phyloP scores from a whole-genome alignment of 2,797 vertebrate genomes.

The Lerista edwardsae region DNA sequence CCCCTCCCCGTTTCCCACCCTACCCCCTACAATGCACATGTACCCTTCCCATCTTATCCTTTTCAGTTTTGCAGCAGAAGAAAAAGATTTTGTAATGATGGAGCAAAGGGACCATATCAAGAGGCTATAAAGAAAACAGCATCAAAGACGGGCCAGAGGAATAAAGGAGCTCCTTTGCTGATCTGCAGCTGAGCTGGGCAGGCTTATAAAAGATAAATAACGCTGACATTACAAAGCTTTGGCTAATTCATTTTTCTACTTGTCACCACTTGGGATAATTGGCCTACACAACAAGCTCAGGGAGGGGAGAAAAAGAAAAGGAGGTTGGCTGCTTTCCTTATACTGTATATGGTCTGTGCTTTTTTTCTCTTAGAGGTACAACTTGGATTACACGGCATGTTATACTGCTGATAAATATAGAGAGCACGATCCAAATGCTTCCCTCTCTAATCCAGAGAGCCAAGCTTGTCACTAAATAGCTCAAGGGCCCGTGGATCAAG shows the following conservation, averaged over 20 bases:
- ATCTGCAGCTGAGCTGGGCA: slow-evolving; percentile 70
- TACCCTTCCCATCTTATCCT: slow-evolving; percentile 19
- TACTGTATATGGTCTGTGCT: not conserved
- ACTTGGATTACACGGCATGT: slow-evolving; percentile 56
- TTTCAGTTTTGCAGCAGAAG: slow-evolving; percentile 43
- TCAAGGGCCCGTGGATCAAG: slow-evolving; percentile 48
- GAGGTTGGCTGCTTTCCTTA: slow-evolving; percentile 25
- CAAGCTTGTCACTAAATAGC: slow-evolving; percentile 50
- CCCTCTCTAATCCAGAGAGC: slow-evolving; percentile 62
- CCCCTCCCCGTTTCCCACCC: not conserved
- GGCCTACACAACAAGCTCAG: slow-evolving; percentile 61
- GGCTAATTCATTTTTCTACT: slow-evolving; percentile 71
- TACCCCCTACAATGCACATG: not conserved
- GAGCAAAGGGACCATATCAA: slow-evolving; percentile 48
- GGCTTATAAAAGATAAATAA: slow-evolving; percentile 72
- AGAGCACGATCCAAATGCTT: slow-evolving; percentile 52
- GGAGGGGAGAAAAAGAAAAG: slow-evolving; percentile 34
- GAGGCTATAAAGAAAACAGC: slow-evolving; percentile 16
- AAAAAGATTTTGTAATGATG: slow-evolving; percentile 35
- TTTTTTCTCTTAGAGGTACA: slow-evolving; percentile 48
- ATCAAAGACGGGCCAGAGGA: slow-evolving; percentile 53
- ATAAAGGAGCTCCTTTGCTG: slow-evolving; percentile 63
- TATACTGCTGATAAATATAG: slow-evolving; percentile 54
- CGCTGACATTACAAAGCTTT: slow-evolving; percentile 64
- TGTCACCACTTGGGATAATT: slow-evolving; percentile 73